Percentiles rank a stretch among this genome's conserved stretches.
phyloP scores from a whole-genome alignment of 1,140 invertebrate species.

The Sitophilus oryzae region DNA sequence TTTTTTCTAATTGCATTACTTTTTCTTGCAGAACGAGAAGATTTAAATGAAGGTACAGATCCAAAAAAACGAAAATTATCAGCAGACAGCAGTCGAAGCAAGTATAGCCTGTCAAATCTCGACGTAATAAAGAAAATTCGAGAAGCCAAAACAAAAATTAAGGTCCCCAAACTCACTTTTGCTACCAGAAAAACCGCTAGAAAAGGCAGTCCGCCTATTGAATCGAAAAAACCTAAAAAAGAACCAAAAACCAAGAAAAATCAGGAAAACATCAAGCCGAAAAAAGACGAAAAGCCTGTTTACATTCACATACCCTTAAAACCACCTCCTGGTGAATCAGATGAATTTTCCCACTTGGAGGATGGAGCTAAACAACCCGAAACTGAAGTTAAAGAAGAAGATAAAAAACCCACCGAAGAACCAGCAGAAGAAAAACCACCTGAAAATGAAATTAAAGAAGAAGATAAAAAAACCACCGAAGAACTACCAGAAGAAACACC shows the following conservation, averaged over 20 bases:
- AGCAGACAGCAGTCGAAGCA: constrained; percentile 37
- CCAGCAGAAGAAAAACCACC: neutral
- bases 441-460: neutral
- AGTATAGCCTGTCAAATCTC: constrained; percentile 38
- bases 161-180: constrained; percentile 29
- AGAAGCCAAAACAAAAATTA: constrained; percentile 36
- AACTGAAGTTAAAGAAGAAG: neutral
- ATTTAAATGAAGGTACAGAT: constrained; percentile 25
- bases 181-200: constrained; percentile 13
- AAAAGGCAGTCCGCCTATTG: constrained; percentile 3
- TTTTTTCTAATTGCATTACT: neutral
- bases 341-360: constrained; percentile 40
- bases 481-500: neutral
- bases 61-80: constrained; percentile 38
- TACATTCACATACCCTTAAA: constrained; percentile 43
- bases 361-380: neutral
- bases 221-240: constrained; percentile 10
- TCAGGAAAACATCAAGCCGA: constrained; percentile 3
- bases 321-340: constrained; percentile 36
- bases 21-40: constrained; percentile 2
- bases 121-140: constrained; percentile 38
- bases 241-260: constrained; percentile 18
- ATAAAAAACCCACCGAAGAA: neutral
- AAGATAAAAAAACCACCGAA: constrained; percentile 4
- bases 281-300: constrained; percentile 24